phyloP scores from a whole-genome alignment of 2,113 vertebrate genomes.

The Cheilinus undulatus region DNA sequence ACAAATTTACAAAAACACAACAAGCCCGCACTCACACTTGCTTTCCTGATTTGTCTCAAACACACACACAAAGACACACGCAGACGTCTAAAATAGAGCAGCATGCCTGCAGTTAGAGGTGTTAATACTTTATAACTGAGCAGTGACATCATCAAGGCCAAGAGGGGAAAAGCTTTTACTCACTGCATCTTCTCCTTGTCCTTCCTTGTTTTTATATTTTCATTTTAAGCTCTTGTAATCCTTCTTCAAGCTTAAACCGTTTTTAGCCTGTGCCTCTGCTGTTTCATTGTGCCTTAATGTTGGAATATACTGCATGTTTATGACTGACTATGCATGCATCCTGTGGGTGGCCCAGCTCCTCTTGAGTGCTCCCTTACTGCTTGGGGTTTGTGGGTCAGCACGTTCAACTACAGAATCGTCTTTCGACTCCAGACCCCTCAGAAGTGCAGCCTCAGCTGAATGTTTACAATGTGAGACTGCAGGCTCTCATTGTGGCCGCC shows the following conservation, averaged over 20 bases:
- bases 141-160: neutral
- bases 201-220: neutral
- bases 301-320: neutral
- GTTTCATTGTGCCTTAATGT: neutral
- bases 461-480: conserved; percentile 24
- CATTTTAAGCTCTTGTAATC: neutral
- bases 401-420: conserved; percentile 27
- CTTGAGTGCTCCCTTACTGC: conserved; percentile 19
- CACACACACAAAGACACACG: conserved; percentile 8
- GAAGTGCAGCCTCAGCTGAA: conserved; percentile 52
- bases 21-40: neutral
- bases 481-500: conserved; percentile 12
- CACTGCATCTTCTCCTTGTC: neutral
- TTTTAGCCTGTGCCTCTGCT: conserved; percentile 22
- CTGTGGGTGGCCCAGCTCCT: conserved; percentile 30
- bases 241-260: neutral
- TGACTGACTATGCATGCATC: conserved; percentile 4
- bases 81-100: conserved; percentile 10
- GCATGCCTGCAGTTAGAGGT: conserved; percentile 2
- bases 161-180: neutral
- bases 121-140: conserved; percentile 29
- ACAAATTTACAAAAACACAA: neutral
- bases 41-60: neutral
- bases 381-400: conserved; percentile 56
- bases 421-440: conserved; percentile 13